phyloP scores from a whole-genome alignment of 2,797 vertebrate species.

The Thripadectes ignobilis region DNA sequence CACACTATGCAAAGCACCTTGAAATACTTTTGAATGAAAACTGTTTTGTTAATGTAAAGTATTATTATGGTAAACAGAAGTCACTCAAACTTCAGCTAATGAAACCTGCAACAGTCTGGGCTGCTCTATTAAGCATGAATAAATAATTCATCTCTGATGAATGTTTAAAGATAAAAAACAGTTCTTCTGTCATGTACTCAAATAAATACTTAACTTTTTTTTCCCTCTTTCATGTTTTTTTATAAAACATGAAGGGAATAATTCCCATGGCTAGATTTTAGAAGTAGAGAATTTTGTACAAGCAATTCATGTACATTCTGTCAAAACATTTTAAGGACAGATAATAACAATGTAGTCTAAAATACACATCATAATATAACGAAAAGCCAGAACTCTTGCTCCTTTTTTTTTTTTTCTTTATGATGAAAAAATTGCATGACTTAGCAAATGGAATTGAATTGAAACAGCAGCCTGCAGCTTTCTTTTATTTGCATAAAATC shows the following conservation, averaged over 20 bases:
- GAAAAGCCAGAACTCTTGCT: not conserved
- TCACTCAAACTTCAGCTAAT: constrained; percentile 2
- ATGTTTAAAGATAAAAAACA: not conserved
- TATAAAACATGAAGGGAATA: not conserved
- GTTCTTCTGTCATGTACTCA: not conserved
- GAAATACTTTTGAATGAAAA: not conserved
- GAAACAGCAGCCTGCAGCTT: not conserved
- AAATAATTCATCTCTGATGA: not conserved
- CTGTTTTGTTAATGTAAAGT: not conserved
- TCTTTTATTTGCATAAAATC: not conserved
- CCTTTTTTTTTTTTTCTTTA: not conserved
- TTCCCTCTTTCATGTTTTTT: not conserved
- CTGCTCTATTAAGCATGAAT: not conserved
- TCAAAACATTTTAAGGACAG: not conserved
- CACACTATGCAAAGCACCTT: not conserved
- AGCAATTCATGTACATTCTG: not conserved
- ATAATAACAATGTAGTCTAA: not conserved
- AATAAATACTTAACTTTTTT: not conserved
- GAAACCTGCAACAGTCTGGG: not conserved
- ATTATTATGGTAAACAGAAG: constrained; percentile 9
- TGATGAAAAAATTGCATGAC: not conserved
- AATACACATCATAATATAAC: not conserved
- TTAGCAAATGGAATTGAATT: not conserved
- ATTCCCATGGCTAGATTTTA: not conserved
- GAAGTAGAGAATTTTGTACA: not conserved